Conservation (phyloP, 2,797 vertebrate genomes). For the Sebastes hopkinsi region DNA sequence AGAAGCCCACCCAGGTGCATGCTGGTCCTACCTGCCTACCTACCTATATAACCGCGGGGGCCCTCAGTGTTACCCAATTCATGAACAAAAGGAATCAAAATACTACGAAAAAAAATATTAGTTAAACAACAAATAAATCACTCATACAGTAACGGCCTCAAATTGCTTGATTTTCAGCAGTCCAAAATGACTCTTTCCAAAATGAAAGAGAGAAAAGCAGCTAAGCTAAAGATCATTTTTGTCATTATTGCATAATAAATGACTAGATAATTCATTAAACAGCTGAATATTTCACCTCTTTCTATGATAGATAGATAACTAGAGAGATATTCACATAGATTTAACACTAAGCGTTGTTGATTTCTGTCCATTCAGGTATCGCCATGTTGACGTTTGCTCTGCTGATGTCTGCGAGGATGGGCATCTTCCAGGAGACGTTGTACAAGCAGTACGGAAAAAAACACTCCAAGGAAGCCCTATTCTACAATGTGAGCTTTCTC, state of each 20-base stretch:
- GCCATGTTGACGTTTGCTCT: slow-evolving; percentile 94
- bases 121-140: no score
- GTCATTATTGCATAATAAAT: background rate
- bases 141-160: background rate
- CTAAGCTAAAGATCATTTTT: background rate
- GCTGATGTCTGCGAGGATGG: slow-evolving; percentile 97
- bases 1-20: no score
- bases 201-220: background rate
- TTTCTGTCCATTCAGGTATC: slow-evolving; percentile 83
- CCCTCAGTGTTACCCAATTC: no score
- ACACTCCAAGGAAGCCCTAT: slow-evolving; percentile 94
- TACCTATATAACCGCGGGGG: no score
- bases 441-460: slow-evolving; percentile 94
- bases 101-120: no score
- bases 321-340: background rate
- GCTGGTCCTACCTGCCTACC: no score
- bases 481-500: slow-evolving; percentile 90
- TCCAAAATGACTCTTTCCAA: background rate
- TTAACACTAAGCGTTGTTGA: background rate
- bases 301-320: background rate
- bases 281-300: no score
- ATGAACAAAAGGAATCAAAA: no score
- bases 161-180: background rate
- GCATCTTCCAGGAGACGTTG: slow-evolving; percentile 95
- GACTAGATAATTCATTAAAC: background rate